These are phyloP conservation scores for Tenthredo notha DNA, from an alignment of 2,888 invertebrate genomes.

Conservation along the genomic window DNA sequence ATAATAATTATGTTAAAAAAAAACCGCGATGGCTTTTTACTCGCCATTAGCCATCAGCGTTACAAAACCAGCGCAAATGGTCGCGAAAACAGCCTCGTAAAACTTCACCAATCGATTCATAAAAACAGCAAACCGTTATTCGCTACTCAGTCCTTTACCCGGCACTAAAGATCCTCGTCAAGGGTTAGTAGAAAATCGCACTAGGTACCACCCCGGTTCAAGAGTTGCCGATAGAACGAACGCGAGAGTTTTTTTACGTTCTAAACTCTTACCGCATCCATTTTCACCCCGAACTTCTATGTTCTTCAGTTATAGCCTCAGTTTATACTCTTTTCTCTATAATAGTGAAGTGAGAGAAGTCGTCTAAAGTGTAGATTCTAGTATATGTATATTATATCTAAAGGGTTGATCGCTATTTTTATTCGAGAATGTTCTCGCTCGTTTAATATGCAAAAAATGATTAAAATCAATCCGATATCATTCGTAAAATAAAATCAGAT, in stretches of 20 bases:
- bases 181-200: conserved; percentile 20
- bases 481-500: background rate
- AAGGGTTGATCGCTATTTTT: background rate
- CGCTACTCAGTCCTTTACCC: conserved; percentile 13
- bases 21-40: background rate
- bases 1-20: background rate
- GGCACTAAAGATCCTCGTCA: conserved; percentile 48
- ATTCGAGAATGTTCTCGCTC: background rate
- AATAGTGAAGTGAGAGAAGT: background rate
- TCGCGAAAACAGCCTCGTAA: conserved; percentile 41
- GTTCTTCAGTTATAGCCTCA: background rate
- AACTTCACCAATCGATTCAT: conserved; percentile 29
- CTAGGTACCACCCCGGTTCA: background rate
- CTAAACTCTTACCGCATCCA: background rate
- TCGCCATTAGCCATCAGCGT: conserved; percentile 2
- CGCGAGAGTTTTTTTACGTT: conserved; percentile 2
- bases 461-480: background rate
- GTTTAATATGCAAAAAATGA: background rate
- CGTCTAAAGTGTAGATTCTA: background rate
- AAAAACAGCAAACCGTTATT: conserved; percentile 42
- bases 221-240: background rate
- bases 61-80: background rate
- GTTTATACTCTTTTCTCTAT: background rate
- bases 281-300: background rate
- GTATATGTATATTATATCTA: background rate